Evolutionary conservation across 2,113 vertebrate species (phyloP).

Genomic region (Rhabdornis inornatus): DNA sequence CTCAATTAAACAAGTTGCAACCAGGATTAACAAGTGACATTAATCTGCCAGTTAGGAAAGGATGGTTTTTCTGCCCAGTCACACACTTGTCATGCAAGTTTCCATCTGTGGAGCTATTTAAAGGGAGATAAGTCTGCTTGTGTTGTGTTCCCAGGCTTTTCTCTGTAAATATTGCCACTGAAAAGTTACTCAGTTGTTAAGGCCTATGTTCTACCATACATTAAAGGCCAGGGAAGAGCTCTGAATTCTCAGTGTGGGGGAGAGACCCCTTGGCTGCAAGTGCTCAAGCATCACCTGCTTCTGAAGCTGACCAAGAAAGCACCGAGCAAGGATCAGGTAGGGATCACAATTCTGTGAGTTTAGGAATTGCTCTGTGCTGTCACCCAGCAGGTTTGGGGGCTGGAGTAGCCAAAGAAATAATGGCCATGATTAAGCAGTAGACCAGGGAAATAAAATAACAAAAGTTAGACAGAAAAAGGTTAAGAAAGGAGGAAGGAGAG

Average conservation of each 20-base stretch:
- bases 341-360: background rate
- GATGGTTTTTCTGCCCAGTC: background rate
- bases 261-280: background rate
- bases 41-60: background rate
- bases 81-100: background rate
- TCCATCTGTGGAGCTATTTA: background rate
- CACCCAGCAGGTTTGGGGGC: background rate
- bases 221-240: background rate
- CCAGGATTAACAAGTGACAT: background rate
- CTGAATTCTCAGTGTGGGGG: background rate
- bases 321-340: background rate
- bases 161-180: background rate
- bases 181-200: background rate
- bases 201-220: background rate
- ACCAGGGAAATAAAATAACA: background rate
- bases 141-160: background rate
- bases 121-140: background rate
- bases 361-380: background rate
- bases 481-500: background rate
- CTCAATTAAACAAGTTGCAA: background rate
- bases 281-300: background rate
- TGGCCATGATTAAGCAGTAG: background rate
- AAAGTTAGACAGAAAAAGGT: background rate
- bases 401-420: background rate
- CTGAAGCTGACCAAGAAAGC: background rate